A percentile compares a stretch with the other conserved stretches of the same genome.
phyloP scores from a whole-genome alignment of 2,113 vertebrate species.

The Eurypyga helias region DNA sequence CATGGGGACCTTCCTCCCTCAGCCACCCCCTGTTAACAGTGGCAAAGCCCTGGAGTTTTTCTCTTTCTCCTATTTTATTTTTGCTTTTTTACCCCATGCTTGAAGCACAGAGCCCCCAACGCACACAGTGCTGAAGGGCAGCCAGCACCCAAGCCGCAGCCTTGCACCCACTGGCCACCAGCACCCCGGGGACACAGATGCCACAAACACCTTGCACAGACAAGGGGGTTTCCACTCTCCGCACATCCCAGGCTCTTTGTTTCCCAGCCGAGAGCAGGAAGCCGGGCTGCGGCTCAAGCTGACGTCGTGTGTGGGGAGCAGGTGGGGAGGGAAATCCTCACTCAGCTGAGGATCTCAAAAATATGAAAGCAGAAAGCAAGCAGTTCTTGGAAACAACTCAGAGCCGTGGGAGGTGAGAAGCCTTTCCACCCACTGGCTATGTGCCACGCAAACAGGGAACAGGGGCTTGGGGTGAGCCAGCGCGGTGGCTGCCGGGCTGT shows the following conservation, averaged over 20 bases:
- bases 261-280: accelerated
- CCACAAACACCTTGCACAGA: background rate
- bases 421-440: background rate
- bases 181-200: background rate
- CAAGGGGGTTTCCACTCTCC: background rate
- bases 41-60: background rate
- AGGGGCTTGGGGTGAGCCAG: accelerated
- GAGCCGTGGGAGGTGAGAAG: background rate
- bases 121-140: accelerated
- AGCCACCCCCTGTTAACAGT: background rate
- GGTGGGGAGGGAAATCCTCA: background rate
- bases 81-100: accelerated
- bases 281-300: background rate
- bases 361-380: accelerated
- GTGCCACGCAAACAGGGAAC: accelerated
- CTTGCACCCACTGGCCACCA: accelerated
- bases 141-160: background rate
- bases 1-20: accelerated
- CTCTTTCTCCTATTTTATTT: background rate
- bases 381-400: conserved; percentile 7
- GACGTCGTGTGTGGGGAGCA: accelerated
- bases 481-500: accelerated
- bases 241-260: background rate
- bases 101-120: background rate
- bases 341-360: background rate